A percentile compares a stretch with the other conserved stretches of the same genome.
Evolutionary conservation across 2,888 invertebrate species (phyloP).

Genomic region (Drosophila borealis): DNA sequence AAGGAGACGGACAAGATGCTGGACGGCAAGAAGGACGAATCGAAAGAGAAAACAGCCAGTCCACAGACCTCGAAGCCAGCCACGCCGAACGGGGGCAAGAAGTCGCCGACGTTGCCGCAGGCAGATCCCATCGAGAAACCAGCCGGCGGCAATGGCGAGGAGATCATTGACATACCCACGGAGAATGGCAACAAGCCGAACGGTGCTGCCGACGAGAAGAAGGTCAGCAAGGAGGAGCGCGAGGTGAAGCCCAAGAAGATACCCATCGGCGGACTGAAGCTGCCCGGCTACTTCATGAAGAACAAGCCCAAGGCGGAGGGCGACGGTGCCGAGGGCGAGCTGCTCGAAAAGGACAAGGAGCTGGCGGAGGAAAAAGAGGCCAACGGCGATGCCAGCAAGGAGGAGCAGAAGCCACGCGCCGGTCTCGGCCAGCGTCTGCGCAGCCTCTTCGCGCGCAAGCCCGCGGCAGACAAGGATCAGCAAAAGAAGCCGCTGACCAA

Average conservation of each 20-base stretch:
- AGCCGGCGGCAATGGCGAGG: conserved; percentile 69
- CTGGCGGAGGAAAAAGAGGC: conserved; percentile 79
- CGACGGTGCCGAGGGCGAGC: conserved; percentile 85
- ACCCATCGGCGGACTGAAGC: conserved; percentile 94
- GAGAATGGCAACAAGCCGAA: conserved; percentile 61
- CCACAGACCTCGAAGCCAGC: conserved; percentile 73
- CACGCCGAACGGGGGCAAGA: conserved; percentile 73
- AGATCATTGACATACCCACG: conserved; percentile 83
- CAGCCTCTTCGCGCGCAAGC: conserved; percentile 87
- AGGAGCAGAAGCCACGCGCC: conserved; percentile 82
- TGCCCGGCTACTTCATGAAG: conserved; percentile 93
- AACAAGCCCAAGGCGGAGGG: conserved; percentile 90
- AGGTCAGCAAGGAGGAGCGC: conserved; percentile 88
- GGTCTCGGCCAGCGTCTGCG: conserved; percentile 85
- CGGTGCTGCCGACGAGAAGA: conserved; percentile 69
- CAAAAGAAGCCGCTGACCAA: conserved; percentile 72
- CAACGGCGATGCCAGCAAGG: conserved; percentile 64
- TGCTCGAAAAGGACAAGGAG: conserved; percentile 85
- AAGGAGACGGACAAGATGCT: conserved; percentile 85
- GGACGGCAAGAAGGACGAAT: conserved; percentile 75
- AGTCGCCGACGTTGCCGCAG: conserved; percentile 39
- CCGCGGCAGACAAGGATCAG: conserved; percentile 81
- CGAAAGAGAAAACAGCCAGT: conserved; percentile 69
- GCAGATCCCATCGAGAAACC: conserved; percentile 46
- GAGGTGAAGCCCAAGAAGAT: conserved; percentile 93